phyloP scores from a whole-genome alignment of 2,888 invertebrate genomes.

The Trachelus tabidus region DNA sequence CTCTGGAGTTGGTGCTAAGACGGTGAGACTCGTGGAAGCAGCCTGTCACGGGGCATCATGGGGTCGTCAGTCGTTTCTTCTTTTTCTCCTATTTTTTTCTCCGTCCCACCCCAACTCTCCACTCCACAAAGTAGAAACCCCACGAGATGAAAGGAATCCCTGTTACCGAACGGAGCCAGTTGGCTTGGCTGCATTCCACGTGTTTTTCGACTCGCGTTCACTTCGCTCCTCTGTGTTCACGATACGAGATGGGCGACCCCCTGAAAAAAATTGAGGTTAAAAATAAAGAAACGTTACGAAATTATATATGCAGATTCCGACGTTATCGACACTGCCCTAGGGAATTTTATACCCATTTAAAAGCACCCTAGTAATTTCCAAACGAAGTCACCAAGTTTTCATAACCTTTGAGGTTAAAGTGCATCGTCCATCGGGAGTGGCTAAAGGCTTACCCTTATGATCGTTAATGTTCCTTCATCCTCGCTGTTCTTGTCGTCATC shows the following conservation, averaged over 20 bases:
- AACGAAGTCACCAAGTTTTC: background rate
- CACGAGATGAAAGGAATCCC: slow-evolving; percentile 41
- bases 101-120: slow-evolving; percentile 3
- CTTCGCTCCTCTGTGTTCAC: background rate
- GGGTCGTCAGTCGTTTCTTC: slow-evolving; percentile 9
- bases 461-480: background rate
- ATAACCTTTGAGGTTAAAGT: background rate
- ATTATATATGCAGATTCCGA: background rate
- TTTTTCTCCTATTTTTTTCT: slow-evolving; percentile 18
- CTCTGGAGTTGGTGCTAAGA: slow-evolving; percentile 14
- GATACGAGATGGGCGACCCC: background rate
- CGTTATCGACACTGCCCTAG: background rate
- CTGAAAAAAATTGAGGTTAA: background rate
- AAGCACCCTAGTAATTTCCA: background rate
- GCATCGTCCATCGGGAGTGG: background rate
- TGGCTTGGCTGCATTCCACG: slow-evolving; percentile 18
- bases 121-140: background rate
- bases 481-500: background rate
- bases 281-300: background rate
- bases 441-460: background rate
- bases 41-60: slow-evolving; percentile 17
- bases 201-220: slow-evolving; percentile 27
- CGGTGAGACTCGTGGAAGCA: slow-evolving; percentile 17
- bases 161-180: slow-evolving; percentile 30
- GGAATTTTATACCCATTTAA: background rate